Base-by-base conservation (phyloP, 2,797 vertebrate species). In the Brotogeris chrysoptera region DNA sequence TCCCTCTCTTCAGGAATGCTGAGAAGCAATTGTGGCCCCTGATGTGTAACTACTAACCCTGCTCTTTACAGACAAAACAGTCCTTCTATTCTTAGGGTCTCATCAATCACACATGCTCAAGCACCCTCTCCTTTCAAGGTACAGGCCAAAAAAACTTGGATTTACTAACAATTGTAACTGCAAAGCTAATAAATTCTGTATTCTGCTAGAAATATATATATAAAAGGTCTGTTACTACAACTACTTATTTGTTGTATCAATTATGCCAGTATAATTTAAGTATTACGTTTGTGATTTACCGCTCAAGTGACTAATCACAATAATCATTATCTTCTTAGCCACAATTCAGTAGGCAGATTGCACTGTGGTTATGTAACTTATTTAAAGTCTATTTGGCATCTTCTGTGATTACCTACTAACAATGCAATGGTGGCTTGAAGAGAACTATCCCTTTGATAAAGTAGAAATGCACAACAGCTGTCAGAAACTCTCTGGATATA, bases 291-390 rank as follows among this genome's bases (percentile, higher is more conserved):
- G 59, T 76, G 63, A 90, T 92, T 86, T 95, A 89, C 52, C 74
- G 66, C 74, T 92, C 72, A 90, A 90, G 71, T 74, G 53, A 92
- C 52, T 83, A 84, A 94, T 88, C 64, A 71, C 13, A 21, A 88
- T 39, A 94, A 89, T 91, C 36, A 93, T 57, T 65, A 88, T 49
- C 55, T 55, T 93, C 63, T 87, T 90, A 77, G 55, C 15, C 55
- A 57, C 21, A 36, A 57, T 77, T 57, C 49, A 36, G 52, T 70
- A 94, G 50, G 88, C 43, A 95, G 55, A 80, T 27, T 83, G 44
- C 94, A 87, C 21, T 80, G 80, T 41, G n/a, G 70, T 95, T 96
- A 90, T 18, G 23, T 77, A 95, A 96, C 39, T 93, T 88, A 71
- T 53, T 85, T 86, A 41, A 92, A 87, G 52, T 50, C 64, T 93